These are phyloP conservation scores for Sialis fuliginosa DNA, from an alignment of 2,888 invertebrate species.

Conservation along the genomic window DNA sequence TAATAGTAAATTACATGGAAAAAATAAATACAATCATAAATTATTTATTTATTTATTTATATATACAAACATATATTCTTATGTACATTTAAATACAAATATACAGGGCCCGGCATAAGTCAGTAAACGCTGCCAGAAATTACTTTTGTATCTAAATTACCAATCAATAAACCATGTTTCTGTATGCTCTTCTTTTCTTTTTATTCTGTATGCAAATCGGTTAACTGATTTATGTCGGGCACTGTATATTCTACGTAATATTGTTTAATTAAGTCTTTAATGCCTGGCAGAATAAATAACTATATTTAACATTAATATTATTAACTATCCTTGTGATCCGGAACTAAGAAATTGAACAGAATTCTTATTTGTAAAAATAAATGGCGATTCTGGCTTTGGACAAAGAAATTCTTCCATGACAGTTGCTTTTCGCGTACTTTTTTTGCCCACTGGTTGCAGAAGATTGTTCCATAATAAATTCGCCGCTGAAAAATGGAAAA, in stretches of 20 bases:
- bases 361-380: slow-evolving; percentile 45
- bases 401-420: slow-evolving; percentile 43
- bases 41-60: too few relatives aligned
- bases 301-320: not conserved
- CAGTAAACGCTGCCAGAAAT: too few relatives aligned
- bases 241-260: not conserved
- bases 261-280: not conserved
- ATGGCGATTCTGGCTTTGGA: slow-evolving; percentile 37
- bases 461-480: slow-evolving; percentile 59
- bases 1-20: too few relatives aligned
- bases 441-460: slow-evolving; percentile 48
- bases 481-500: slow-evolving; percentile 31
- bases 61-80: not conserved
- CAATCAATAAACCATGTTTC: too few relatives aligned
- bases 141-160: too few relatives aligned
- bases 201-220: too few relatives aligned
- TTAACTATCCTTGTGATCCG: slow-evolving; percentile 21
- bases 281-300: too few relatives aligned
- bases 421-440: slow-evolving; percentile 34
- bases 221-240: too few relatives aligned
- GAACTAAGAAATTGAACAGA: slow-evolving; percentile 24
- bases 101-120: too few relatives aligned
- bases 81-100: not conserved
- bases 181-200: too few relatives aligned
- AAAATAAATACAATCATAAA: too few relatives aligned